These are phyloP conservation scores for Troilus luridus DNA, from an alignment of 2,888 invertebrate genomes.

Conservation along the genomic window DNA sequence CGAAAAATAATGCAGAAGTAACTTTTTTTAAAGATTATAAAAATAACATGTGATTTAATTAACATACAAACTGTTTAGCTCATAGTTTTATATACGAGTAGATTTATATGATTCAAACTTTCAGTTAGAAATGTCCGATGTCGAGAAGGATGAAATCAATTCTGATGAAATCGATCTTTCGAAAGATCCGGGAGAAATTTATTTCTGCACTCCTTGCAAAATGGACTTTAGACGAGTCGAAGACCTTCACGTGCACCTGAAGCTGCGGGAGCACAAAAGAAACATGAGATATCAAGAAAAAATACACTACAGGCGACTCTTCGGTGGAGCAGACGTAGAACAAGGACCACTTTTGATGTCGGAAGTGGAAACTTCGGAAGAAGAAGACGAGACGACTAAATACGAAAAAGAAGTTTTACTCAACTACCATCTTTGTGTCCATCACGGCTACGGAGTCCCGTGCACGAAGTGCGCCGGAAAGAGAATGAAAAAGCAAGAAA, in stretches of 20 bases:
- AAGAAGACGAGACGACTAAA: neutral
- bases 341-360: neutral
- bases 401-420: neutral
- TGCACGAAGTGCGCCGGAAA: neutral
- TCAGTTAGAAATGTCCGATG: neutral
- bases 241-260: neutral
- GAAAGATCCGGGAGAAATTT: neutral
- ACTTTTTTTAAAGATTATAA: neutral
- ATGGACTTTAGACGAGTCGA: neutral
- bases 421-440: neutral
- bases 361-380: neutral
- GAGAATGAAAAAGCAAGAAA: neutral
- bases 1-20: neutral
- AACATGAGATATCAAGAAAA: neutral
- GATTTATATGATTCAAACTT: neutral
- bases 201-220: constrained; percentile 2
- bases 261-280: neutral
- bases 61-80: neutral
- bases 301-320: neutral
- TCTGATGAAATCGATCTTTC: neutral
- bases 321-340: neutral
- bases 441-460: neutral
- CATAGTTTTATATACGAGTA: neutral
- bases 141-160: neutral
- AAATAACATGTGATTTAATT: neutral